A percentile compares a stretch with the other conserved stretches of the same genome.
Evolutionary conservation across 2,888 invertebrate genomes (phyloP).

Genomic region (Coenonympha arcania): DNA sequence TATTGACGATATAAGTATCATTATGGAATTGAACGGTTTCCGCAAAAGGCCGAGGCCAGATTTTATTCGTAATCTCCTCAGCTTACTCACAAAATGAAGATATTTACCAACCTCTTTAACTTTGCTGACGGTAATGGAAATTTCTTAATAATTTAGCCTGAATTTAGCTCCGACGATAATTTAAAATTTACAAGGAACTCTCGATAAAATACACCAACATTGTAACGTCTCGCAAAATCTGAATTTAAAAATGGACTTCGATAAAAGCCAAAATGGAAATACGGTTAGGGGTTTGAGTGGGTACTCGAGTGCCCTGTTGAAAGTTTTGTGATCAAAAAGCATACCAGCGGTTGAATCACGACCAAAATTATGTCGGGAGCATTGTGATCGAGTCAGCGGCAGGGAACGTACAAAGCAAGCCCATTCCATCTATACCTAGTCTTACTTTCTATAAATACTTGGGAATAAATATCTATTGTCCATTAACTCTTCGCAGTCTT

Average conservation of each 20-base stretch:
- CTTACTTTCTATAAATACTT: background rate
- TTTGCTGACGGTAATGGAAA: background rate
- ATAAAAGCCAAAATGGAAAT: slow-evolving; percentile 17
- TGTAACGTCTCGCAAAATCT: background rate
- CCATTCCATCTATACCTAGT: background rate
- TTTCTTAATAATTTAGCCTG: background rate
- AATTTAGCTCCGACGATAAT: background rate
- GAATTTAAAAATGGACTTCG: slow-evolving; percentile 11
- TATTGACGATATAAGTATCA: background rate
- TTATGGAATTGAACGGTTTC: background rate
- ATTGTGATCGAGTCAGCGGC: slow-evolving; percentile 16
- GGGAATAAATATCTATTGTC: slow-evolving; percentile 9
- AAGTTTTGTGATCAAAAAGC: slow-evolving; percentile 33
- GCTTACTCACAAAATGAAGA: background rate
- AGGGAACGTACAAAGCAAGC: slow-evolving; percentile 7
- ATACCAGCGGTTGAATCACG: slow-evolving; percentile 32
- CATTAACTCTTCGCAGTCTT: slow-evolving; percentile 8
- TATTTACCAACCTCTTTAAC: background rate
- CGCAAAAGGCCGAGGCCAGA: background rate
- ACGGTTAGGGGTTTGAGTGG: slow-evolving; percentile 17
- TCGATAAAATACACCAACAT: slow-evolving; percentile 6
- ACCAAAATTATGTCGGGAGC: slow-evolving; percentile 25
- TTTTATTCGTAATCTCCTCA: background rate
- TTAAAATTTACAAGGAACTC: slow-evolving; percentile 3
- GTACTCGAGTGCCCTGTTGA: slow-evolving; percentile 28